phyloP scores from a whole-genome alignment of 2,113 vertebrate genomes.

The Strix uralensis region DNA sequence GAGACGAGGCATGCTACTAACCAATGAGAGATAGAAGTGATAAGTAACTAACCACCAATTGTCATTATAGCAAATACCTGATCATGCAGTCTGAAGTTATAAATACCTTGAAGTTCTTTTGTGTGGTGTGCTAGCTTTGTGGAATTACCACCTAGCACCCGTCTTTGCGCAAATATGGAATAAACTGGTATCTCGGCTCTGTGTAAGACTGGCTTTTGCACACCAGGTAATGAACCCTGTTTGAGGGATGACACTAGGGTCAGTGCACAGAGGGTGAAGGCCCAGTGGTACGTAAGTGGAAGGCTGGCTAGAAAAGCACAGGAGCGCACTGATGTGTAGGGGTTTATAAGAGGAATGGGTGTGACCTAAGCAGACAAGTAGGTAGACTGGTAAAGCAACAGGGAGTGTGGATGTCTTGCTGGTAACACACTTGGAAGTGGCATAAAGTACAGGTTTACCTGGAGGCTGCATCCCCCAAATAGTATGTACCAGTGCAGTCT shows the following conservation, averaged over 20 bases:
- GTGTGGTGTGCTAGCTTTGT: no score
- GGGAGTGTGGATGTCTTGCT: background rate
- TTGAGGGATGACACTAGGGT: background rate
- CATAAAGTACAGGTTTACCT: background rate
- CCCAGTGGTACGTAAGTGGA: fast-evolving
- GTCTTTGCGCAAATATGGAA: no score
- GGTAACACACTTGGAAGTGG: background rate
- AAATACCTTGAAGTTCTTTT: no score
- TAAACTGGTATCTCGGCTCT: no score
- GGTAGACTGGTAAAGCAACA: background rate
- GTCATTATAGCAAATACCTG: no score
- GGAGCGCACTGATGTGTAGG: background rate
- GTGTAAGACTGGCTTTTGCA: no score
- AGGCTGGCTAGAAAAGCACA: background rate
- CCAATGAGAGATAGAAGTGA: no score
- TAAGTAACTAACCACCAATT: no score
- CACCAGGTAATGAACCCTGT: no score
- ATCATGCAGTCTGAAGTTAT: no score
- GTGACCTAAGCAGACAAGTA: background rate
- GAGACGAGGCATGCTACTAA: no score
- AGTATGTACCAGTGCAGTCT: fast-evolving
- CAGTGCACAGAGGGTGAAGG: fast-evolving
- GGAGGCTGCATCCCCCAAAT: background rate
- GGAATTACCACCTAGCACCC: no score
- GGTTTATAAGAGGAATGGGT: background rate